phyloP scores from a whole-genome alignment of 2,888 invertebrate species.

The Athalia rosae region DNA sequence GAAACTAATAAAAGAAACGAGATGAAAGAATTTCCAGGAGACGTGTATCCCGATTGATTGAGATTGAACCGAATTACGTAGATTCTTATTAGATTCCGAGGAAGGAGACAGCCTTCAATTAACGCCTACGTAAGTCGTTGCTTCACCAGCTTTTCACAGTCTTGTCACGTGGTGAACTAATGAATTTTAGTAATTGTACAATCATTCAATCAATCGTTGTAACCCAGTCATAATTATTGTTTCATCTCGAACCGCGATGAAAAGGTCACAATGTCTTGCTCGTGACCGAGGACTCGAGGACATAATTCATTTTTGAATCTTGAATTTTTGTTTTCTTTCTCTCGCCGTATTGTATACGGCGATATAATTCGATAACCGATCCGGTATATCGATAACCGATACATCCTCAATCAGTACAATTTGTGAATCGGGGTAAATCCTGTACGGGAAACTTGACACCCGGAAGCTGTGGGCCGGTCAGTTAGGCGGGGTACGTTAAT shows the following conservation, averaged over 20 bases:
- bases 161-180: conserved; percentile 34
- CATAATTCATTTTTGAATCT: background rate
- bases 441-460: background rate
- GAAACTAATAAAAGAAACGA: background rate
- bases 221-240: conserved; percentile 16
- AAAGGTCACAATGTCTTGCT: conserved; percentile 36
- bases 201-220: conserved; percentile 25
- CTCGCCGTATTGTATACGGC: too few relatives aligned
- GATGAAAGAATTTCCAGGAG: background rate
- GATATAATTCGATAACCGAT: background rate
- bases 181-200: conserved; percentile 8
- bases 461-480: background rate
- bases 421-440: background rate
- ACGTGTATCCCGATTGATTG: background rate
- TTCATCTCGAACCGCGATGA: conserved; percentile 23
- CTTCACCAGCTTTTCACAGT: conserved; percentile 22
- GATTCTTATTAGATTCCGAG: background rate
- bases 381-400: background rate
- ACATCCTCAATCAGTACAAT: background rate
- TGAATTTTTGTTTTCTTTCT: too few relatives aligned
- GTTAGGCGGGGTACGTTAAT: conserved; percentile 3
- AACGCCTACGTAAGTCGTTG: conserved; percentile 6
- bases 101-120: conserved; percentile 21
- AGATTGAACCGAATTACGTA: background rate
- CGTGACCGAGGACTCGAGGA: conserved; percentile 1